Evolutionary conservation across 53 echinoderm and acorn worm species (phyloP).

Genomic region (Mesocentrotus franciscanus): DNA sequence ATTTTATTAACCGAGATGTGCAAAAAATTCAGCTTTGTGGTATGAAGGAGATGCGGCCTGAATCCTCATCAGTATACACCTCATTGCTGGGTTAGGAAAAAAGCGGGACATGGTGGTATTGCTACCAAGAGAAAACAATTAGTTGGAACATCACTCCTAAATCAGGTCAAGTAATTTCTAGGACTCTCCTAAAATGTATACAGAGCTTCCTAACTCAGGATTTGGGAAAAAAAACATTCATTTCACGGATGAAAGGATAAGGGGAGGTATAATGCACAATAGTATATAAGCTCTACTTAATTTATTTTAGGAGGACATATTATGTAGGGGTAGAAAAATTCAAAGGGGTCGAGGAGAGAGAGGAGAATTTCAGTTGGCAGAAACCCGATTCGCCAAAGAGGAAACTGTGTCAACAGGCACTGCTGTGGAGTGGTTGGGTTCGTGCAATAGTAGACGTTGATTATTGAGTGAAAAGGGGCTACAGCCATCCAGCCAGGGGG

Average conservation of each 20-base stretch:
- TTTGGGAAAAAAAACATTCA: neutral
- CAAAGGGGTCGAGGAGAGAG: slow-evolving; percentile 8
- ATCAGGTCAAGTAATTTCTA: slow-evolving; percentile 23
- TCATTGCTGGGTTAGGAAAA: neutral
- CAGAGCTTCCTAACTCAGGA: neutral
- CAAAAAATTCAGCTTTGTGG: neutral
- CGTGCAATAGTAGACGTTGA: slow-evolving; percentile 24
- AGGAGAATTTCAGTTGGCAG: neutral
- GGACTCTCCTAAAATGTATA: neutral
- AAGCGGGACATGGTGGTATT: neutral
- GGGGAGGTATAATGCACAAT: neutral
- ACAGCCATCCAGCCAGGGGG: neutral
- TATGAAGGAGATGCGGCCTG: neutral
- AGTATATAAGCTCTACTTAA: neutral
- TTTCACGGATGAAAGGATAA: neutral
- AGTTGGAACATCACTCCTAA: neutral
- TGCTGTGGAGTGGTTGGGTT: neutral
- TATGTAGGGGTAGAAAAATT: slow-evolving; percentile 4
- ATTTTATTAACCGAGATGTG: slow-evolving; percentile 22
- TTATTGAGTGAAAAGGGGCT: slow-evolving; percentile 37
- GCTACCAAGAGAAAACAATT: neutral
- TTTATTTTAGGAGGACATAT: slow-evolving; percentile 40
- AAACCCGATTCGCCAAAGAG: slow-evolving; percentile 2
- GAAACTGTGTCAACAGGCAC: slow-evolving; percentile 43
- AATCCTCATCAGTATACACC: neutral